Percentiles rank a stretch among this genome's conserved stretches.
Evolutionary conservation across 2,113 vertebrate species (phyloP).

Genomic region (Monopterus albus): DNA sequence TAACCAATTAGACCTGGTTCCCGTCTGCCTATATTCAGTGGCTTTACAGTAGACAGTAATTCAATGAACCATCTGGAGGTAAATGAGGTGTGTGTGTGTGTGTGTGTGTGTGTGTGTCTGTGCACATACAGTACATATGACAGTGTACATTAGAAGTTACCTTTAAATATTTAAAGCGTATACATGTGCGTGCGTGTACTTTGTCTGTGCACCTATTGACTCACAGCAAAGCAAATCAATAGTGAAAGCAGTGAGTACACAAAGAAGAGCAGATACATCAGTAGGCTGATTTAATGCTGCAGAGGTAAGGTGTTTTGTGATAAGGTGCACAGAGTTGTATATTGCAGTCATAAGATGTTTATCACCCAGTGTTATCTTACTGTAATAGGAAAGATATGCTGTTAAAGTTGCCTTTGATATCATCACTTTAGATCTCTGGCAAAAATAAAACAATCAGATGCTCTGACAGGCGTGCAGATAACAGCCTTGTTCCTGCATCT

Average conservation of each 20-base stretch:
- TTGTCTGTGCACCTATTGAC: constrained; percentile 23
- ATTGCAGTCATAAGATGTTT: constrained; percentile 48
- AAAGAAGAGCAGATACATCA: constrained; percentile 54
- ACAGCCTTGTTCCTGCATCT: constrained; percentile 26
- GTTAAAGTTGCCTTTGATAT: constrained; percentile 19
- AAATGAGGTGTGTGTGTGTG: constrained; percentile 52
- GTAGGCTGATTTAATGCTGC: constrained; percentile 65
- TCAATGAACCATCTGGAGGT: constrained; percentile 54
- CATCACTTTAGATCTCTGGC: constrained; percentile 37
- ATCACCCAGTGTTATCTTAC: constrained; percentile 28
- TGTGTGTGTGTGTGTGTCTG: background rate
- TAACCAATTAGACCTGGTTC: constrained; percentile 65
- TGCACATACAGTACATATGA: too few relatives aligned
- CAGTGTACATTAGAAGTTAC: too few relatives aligned
- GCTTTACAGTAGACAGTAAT: constrained; percentile 33
- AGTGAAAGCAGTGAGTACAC: constrained; percentile 58
- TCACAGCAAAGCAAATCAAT: constrained; percentile 64
- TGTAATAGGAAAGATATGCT: constrained; percentile 12
- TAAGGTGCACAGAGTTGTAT: constrained; percentile 26
- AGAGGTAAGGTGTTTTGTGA: constrained; percentile 39
- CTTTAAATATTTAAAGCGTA: constrained; percentile 19
- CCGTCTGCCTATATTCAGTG: constrained; percentile 30
- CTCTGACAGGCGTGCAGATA: constrained; percentile 33
- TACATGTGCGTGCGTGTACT: constrained; percentile 8
- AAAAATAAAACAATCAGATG: constrained; percentile 46